Evolutionary conservation across 2,797 vertebrate genomes (phyloP), one percentile per base, ranked within the genome.

Genomic region (Paedocypris micromegethes): DNA sequence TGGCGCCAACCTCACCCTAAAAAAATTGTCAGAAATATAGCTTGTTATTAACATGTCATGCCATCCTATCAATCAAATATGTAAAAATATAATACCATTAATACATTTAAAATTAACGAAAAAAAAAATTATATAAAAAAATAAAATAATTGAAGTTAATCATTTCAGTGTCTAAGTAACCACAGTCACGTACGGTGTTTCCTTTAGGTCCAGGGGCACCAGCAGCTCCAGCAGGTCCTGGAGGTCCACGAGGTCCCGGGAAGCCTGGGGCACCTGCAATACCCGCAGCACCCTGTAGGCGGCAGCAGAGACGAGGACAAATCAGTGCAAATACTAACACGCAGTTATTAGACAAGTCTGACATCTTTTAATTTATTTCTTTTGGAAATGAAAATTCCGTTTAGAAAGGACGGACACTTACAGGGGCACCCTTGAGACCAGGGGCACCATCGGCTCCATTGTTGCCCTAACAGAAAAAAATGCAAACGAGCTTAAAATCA

Each of bases 251-350:
- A 49, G 96, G 93, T 82, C 96, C 96, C 0, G 96, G 96, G 90
- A 98, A 98, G 63, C 96, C 96, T 3, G 95, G 95, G 83, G 95
- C 93, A n/a, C 96, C 96, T 82, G 95, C 91, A 81, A 92, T 92
- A 82, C 96, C 96, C 44, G 93, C 83, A 88, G 93, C 83, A 46
- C 96, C 96, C 96, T 98, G 82, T 64, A 80, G 89, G 82, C 80
- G 84, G 83, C 75, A 88, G 85, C 71, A 87, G 2, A 83, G 4
- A 72, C 62, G 61, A 64, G 79, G 42, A 54, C 55, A 37, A 4
- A 54, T n/a, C 5, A 9, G 9, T 8, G 4, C 5, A 46, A 23
- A 45, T 59, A 51, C 48, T 5, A 45, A 52, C 66, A 23, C 9
- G 5, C 45, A 7, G 23, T 5, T 45, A 51, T 5, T 23, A 39